Evolutionary conservation across 1,140 invertebrate species (phyloP), one percentile per base, ranked within the genome.

Genomic region (Microplitis demolitor): DNA sequence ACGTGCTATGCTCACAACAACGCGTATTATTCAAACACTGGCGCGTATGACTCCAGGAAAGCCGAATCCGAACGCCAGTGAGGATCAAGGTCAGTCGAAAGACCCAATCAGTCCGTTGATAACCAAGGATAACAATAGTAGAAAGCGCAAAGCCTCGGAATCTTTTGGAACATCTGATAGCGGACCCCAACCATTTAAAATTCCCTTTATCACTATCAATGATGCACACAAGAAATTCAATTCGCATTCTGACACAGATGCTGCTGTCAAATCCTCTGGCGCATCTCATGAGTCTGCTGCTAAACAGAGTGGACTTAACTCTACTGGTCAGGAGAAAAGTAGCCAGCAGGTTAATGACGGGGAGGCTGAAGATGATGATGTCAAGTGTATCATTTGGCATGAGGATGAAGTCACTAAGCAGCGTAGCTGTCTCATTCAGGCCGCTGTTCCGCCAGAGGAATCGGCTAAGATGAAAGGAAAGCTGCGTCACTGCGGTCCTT

Each of bases 11-110:
- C 66, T 84, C 4, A 87, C 86, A 14, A 86, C 85, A 0, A 84
- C 84, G 4, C 78, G 80, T 45, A 85, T 87, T n/a, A 76, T 87
- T 4, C 80, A 87, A 67, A 86, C 85, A 11, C 80, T 87, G 13
- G 81, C 84, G 1, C 83, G 69, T 56, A 80, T 86, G 14, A 83
- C 80, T 2, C 80, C 77, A 68, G 72, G 79, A 5, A 71, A 66
- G 5, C n/a, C 66, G 3, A 64, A 64, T 35, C 54, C 62, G 37
- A 71, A 58, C 0, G 35, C 5, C 8, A 37, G 31, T 37, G 14
- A 51, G 9, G 6, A 11, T 35, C 60, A 62, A 76, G 73, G 70
- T 76, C 75, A 76, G 75, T 76, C 53, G n/a, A 74, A 72, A 70
- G 34, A 74, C 34, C 14, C 50, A 39, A 58, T 58, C 24, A 71